These are phyloP conservation scores for Fregata magnificens DNA, from an alignment of 2,113 vertebrate species.

Conservation along the genomic window DNA sequence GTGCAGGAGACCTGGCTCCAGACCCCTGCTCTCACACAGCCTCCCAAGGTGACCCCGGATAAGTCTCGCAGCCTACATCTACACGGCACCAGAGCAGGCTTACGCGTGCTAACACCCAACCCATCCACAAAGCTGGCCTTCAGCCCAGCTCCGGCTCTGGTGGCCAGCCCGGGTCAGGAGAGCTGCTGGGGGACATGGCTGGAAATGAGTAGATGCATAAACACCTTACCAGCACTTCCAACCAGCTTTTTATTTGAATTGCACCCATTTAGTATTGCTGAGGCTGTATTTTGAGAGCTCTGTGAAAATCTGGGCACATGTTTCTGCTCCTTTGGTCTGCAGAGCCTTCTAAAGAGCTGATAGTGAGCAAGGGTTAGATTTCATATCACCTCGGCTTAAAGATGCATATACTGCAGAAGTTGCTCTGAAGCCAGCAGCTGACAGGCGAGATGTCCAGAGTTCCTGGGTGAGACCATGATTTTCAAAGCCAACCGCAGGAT, in stretches of 20 bases:
- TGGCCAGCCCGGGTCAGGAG: neutral
- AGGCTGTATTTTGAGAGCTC: neutral
- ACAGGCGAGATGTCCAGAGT: neutral
- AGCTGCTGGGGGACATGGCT: neutral
- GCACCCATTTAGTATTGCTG: fast-evolving
- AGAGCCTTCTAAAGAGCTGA: neutral
- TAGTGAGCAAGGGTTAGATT: fast-evolving
- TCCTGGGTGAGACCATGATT: neutral
- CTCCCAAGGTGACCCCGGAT: neutral
- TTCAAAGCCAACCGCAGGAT: neutral
- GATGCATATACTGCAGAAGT: neutral
- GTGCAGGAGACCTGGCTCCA: neutral
- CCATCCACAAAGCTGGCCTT: neutral
- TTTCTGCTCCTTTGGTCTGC: neutral
- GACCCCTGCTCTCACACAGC: neutral
- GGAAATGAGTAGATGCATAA: neutral
- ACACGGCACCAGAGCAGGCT: neutral
- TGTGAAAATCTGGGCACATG: neutral
- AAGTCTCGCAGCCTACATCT: neutral
- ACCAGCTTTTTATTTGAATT: neutral
- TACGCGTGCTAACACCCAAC: neutral
- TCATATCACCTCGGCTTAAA: neutral
- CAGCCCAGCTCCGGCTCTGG: neutral
- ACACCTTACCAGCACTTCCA: neutral
- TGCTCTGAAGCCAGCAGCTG: neutral